Base-by-base conservation (phyloP, 30 jellyfish, hydroid and myxozoan genomes). In the Hydractinia echinata region DNA sequence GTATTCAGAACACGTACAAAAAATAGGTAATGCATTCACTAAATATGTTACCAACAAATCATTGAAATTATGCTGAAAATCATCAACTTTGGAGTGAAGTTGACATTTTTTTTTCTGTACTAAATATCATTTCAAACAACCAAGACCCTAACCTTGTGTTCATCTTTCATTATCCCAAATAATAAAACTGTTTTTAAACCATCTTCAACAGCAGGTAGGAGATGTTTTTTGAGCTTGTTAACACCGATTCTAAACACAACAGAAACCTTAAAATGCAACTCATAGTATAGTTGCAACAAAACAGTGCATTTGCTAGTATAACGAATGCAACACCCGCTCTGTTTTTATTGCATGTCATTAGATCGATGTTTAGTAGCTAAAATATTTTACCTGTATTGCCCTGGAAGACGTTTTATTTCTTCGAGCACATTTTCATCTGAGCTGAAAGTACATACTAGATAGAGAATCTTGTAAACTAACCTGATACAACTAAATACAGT, bases 131-230 rank as follows among this genome's bases (percentile, higher is more conserved):
- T 2, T 30, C 44, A 30, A 30, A 30, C 44, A 30, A 30, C 44
- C 44, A 30, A 30, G 18, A 14, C 0, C 15, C 54, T 53, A 54
- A 88, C 96, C 86, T 89, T 89, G 53, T 15, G 61, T 6, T 76
- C 79, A 20, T 50, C 60, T 15, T 89, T 67, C 74, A 89, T 67
- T 4, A 82, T 82, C 11, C 94, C 91, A 81, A 89, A 89, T 3
- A 89, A 83, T 15, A 89, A 74, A 55, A 89, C 96, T 4, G 95
- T 84, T 73, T 79, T 84, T 67, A 89, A 81, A 1, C 96, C 96
- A 62, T 61, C 67, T 11, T 80, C 80, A 55, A 84, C 66, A 72
- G 84, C 21, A 3, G 91, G 95, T 10, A 20, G 51, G 48, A 89
- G 76, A 73, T 66, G 55, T 16, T 73, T 83, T 55, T 21, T 67